Evolutionary conservation across 2,113 vertebrate species (phyloP).

Genomic region (Ginglymostoma cirratum): DNA sequence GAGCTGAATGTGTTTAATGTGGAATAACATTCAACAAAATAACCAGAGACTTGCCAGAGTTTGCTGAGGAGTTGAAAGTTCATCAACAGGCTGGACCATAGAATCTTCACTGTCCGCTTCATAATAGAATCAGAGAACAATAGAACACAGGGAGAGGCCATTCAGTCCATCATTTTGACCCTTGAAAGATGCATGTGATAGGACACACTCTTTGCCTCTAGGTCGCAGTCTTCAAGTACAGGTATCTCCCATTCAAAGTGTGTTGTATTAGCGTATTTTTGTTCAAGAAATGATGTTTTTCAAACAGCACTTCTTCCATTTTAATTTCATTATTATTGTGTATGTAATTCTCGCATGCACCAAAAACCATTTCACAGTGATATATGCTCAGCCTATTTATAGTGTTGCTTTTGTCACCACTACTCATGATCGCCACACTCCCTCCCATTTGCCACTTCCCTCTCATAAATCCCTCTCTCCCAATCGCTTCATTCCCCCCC

Average conservation of each 20-base stretch:
- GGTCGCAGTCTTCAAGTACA: not conserved
- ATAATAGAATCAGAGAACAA: not conserved
- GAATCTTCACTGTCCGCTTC: not conserved
- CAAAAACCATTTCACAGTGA: not conserved
- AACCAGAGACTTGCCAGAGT: too few relatives aligned
- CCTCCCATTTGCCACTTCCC: not conserved
- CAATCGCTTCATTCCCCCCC: not conserved
- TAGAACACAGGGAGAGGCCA: not conserved
- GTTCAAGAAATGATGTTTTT: not conserved
- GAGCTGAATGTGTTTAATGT: too few relatives aligned
- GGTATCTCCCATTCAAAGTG: not conserved
- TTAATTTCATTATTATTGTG: not conserved
- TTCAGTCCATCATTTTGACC: not conserved
- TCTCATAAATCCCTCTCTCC: not conserved
- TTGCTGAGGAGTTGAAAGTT: too few relatives aligned
- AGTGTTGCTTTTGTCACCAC: not conserved
- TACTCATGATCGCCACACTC: not conserved
- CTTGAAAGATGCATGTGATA: not conserved
- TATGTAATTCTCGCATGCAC: too few relatives aligned
- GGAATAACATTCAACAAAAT: too few relatives aligned
- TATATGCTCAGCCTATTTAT: not conserved
- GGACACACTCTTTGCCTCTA: not conserved
- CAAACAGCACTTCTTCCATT: not conserved
- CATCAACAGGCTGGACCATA: too few relatives aligned
- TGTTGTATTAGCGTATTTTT: not conserved